These are phyloP conservation scores for Bellardia pandia DNA, from an alignment of 2,888 invertebrate genomes.

Conservation along the genomic window DNA sequence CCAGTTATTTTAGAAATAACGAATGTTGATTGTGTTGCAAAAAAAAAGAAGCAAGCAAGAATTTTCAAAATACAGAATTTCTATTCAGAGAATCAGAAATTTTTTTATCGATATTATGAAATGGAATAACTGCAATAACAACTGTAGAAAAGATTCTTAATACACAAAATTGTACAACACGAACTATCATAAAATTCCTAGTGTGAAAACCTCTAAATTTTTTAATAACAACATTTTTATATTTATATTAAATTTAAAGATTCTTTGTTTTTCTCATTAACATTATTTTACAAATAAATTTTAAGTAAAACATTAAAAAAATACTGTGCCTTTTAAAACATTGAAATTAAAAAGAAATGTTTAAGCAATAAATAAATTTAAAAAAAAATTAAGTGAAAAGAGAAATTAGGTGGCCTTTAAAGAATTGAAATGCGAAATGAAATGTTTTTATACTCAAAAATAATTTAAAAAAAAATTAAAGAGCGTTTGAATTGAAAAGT, in stretches of 20 bases:
- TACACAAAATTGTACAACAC: too few species aligned
- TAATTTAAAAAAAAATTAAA: too few species aligned
- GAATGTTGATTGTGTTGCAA: too few species aligned
- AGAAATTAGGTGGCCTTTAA: background rate
- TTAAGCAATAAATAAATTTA: constrained; percentile 5
- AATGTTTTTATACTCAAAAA: background rate
- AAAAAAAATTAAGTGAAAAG: background rate
- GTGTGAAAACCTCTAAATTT: constrained; percentile 1
- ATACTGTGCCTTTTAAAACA: constrained; percentile 54
- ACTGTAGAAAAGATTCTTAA: too few species aligned
- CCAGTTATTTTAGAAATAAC: too few species aligned
- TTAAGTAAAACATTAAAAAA: constrained; percentile 42
- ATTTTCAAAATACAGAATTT: too few species aligned
- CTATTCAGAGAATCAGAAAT: too few species aligned
- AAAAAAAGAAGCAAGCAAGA: too few species aligned
- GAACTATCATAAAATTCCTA: background rate
- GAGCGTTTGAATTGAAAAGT: too few species aligned
- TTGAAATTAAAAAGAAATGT: constrained; percentile 10
- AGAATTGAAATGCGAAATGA: background rate
- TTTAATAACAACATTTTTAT: background rate
- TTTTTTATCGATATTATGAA: too few species aligned
- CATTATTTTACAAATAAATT: constrained; percentile 15
- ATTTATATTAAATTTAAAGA: background rate
- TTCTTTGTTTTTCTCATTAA: constrained; percentile 21
- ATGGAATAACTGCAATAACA: too few species aligned